Percentiles rank a stretch among this genome's conserved stretches.
phyloP scores from a whole-genome alignment of 2,113 vertebrate species.

The Ophthalmotilapia sp. region DNA sequence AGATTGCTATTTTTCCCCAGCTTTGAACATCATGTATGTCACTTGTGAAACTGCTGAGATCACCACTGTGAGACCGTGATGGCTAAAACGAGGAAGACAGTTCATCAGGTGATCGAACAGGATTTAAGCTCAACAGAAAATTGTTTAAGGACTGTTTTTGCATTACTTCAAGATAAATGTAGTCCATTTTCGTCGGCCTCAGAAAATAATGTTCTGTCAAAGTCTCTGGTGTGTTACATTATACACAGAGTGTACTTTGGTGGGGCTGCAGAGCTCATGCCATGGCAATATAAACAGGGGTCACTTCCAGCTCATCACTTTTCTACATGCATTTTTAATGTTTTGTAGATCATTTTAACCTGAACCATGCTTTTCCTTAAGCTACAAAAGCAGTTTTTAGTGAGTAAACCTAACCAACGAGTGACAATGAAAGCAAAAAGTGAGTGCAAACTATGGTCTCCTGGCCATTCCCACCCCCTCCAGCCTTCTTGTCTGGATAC shows the following conservation, averaged over 20 bases:
- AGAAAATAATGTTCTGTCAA: neutral
- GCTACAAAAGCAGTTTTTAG: neutral
- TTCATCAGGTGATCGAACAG: neutral
- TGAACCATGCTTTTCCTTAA: neutral
- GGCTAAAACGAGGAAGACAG: neutral
- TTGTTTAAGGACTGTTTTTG: neutral
- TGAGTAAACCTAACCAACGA: neutral
- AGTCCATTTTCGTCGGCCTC: neutral
- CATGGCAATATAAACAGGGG: neutral
- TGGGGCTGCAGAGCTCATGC: neutral
- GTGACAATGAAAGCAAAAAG: neutral
- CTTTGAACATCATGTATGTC: neutral
- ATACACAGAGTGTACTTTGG: neutral
- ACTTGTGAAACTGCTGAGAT: neutral
- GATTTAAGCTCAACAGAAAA: neutral
- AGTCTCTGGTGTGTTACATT: neutral
- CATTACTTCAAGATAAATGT: neutral
- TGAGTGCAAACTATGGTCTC: neutral
- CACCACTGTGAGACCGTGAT: neutral
- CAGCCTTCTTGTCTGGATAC: neutral
- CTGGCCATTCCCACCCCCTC: neutral
- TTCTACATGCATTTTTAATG: neutral
- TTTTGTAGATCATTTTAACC: neutral
- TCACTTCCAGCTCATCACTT: neutral
- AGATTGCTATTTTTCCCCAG: neutral